phyloP scores from a whole-genome alignment of 2,797 vertebrate species.

The Cetoscarus ocellatus region DNA sequence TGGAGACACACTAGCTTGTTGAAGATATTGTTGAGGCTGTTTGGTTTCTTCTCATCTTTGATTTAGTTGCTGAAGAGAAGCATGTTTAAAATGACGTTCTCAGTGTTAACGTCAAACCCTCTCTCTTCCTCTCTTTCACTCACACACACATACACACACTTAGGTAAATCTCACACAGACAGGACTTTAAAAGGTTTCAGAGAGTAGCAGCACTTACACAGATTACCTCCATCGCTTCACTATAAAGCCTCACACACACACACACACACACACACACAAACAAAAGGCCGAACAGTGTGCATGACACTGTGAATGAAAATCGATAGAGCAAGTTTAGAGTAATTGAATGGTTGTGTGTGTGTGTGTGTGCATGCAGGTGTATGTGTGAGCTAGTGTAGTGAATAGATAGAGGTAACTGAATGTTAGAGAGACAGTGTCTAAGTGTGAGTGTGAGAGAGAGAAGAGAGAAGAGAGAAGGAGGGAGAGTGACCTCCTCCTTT shows the following conservation, averaged over 20 bases:
- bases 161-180: slow-evolving; percentile 61
- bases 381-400: slow-evolving; percentile 7
- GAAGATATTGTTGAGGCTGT: background rate
- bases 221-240: slow-evolving; percentile 73
- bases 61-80: slow-evolving; percentile 40
- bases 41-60: slow-evolving; percentile 10
- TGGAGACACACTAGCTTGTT: background rate
- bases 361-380: slow-evolving; percentile 14
- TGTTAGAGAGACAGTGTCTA: slow-evolving; percentile 41
- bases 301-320: slow-evolving; percentile 59
- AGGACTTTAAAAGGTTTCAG: slow-evolving; percentile 75
- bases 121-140: slow-evolving; percentile 23
- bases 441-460: slow-evolving; percentile 21
- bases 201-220: slow-evolving; percentile 75
- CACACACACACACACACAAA: slow-evolving; percentile 35
- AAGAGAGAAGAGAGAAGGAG: slow-evolving; percentile 16
- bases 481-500: slow-evolving; percentile 18
- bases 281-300: slow-evolving; percentile 29
- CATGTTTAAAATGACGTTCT: slow-evolving; percentile 41
- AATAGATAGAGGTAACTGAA: slow-evolving; percentile 69
- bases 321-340: slow-evolving; percentile 69
- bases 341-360: slow-evolving; percentile 49
- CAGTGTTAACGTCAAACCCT: slow-evolving; percentile 29
- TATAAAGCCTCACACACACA: slow-evolving; percentile 49
- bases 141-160: slow-evolving; percentile 33